Base-by-base conservation (phyloP, 2,113 vertebrate genomes). In the Anoplopoma fimbria region DNA sequence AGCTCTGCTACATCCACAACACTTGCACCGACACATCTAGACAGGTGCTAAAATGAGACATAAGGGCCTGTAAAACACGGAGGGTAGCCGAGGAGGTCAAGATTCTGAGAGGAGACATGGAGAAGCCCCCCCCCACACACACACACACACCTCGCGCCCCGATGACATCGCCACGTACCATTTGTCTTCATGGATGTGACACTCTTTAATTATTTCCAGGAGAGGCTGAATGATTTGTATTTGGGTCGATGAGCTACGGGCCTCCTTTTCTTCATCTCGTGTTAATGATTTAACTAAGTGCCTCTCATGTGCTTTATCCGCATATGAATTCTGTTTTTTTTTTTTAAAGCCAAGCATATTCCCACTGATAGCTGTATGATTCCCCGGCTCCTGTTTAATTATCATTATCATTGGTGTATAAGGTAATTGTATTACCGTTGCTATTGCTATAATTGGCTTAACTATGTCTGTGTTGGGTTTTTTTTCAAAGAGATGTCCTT, bases 211-310 rank as follows among this genome's bases (percentile, higher is more conserved):
- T 90, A 91, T 87, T 85, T 82, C 83, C 73, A 84, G 47, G 57
- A 68, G 77, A 78, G 33, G 75, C 79, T 64, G 69, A 85, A 87
- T 85, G 78, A 92, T 89, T 87, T 85, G 77, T 84, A 69, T 91
- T 90, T 85, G 51, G 85, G 74, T 78, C 77, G 53, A 79, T 84
- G 65, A 88, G 84, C 77, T 85, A 74, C 47, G 9, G 78, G 76
- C 60, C 77, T 91, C 57, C 79, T 90, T 90, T 88, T 83, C 87
- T 83, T 88, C 81, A 86, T 84, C 72, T 78, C 31, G 70, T 81
- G 86, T 81, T 90, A 87, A 86, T 83, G 79, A 89, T 93, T 91
- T 88, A 85, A 87, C 81, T 85, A 89, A 90, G 87, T 86, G 83
- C 68, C 91, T 87, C 84, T 88, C 64, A 10, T 84, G 77, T 83